Percentiles rank a stretch among this genome's conserved stretches.
Evolutionary conservation across 1,140 invertebrate species (phyloP).

Genomic region (Chymomyza costata): DNA sequence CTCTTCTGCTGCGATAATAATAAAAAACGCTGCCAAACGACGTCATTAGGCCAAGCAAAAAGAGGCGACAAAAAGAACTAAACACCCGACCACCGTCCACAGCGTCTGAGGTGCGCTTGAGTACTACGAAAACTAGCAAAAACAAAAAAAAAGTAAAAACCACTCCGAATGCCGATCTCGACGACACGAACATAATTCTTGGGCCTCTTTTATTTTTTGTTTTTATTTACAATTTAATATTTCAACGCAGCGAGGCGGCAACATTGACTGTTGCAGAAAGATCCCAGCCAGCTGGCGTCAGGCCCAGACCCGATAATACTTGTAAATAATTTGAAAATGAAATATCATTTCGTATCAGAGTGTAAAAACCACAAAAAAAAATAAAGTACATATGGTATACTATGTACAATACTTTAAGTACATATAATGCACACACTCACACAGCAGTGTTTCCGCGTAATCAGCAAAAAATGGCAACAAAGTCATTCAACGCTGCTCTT

Average conservation of each 20-base stretch:
- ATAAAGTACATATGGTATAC: too few species aligned
- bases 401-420: too few species aligned
- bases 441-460: not conserved
- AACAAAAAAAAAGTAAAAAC: constrained; percentile 18
- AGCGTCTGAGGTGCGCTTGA: constrained; percentile 49
- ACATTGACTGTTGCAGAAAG: constrained; percentile 20
- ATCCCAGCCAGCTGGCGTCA: constrained; percentile 3
- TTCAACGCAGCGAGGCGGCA: constrained; percentile 35
- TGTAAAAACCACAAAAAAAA: too few species aligned
- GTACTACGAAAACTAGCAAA: constrained; percentile 28
- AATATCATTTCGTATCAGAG: not conserved
- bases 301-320: constrained; percentile 19
- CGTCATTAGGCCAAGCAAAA: constrained; percentile 11
- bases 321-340: constrained; percentile 24
- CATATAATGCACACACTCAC: too few species aligned
- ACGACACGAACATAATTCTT: constrained; percentile 45
- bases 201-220: constrained; percentile 21
- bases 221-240: constrained; percentile 58
- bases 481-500: not conserved
- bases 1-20: too few species aligned
- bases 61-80: constrained; percentile 27
- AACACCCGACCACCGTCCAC: constrained; percentile 26
- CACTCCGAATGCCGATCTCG: constrained; percentile 9
- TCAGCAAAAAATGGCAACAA: not conserved
- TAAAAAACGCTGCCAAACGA: not conserved